A percentile compares a stretch with the other conserved stretches of the same genome.
These are phyloP conservation scores for Porites cylindrica DNA, from an alignment of 92 coral and sea anemone species.

Conservation along the genomic window DNA sequence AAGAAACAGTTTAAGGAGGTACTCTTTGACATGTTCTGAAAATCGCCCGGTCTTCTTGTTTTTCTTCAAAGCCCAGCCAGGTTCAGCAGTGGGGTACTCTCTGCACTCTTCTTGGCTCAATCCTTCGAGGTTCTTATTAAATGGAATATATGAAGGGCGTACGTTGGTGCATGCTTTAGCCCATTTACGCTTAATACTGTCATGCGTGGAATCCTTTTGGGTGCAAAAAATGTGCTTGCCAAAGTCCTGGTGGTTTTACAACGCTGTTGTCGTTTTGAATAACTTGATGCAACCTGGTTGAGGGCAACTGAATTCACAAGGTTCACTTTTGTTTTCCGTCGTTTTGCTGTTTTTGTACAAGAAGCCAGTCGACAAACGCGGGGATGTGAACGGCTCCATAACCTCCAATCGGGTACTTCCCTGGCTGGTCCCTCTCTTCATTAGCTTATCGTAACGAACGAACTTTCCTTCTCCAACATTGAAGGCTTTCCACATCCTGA, in stretches of 20 bases:
- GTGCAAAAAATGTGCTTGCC: too few species aligned
- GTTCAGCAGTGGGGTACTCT: too few species aligned
- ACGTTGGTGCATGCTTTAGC: too few species aligned
- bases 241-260: not conserved
- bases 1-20: too few species aligned
- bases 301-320: slow-evolving; percentile 32
- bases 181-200: not conserved
- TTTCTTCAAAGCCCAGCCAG: too few species aligned
- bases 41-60: too few species aligned
- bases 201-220: not conserved
- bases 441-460: slow-evolving; percentile 39
- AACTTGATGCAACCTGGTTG: slow-evolving; percentile 30
- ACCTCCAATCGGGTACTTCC: not conserved
- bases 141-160: too few species aligned
- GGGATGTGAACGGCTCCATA: slow-evolving; percentile 6
- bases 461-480: slow-evolving; percentile 24
- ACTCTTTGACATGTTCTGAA: too few species aligned
- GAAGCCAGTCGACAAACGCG: slow-evolving; percentile 1
- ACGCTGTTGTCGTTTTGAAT: slow-evolving; percentile 24
- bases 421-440: slow-evolving; percentile 25
- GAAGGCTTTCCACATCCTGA: slow-evolving; percentile 36
- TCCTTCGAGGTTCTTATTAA: too few species aligned
- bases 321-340: not conserved
- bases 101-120: too few species aligned
- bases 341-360: too few species aligned